Evolutionary conservation across 2,797 vertebrate species (phyloP).

Genomic region (Loris lydekkerianus): DNA sequence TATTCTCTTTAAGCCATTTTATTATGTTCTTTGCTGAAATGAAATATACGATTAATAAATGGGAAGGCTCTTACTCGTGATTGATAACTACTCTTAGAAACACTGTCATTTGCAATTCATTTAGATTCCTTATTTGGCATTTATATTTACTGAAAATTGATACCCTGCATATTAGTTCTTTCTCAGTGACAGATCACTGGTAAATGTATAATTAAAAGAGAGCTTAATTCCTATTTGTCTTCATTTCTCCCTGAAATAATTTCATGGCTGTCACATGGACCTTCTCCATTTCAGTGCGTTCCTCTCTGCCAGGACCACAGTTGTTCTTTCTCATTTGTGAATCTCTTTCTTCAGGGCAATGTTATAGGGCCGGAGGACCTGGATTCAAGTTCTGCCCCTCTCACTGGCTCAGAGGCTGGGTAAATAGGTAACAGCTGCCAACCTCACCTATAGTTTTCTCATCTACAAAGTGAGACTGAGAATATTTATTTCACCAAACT

Average conservation of each 20-base stretch:
- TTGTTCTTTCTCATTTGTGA: slow-evolving; percentile 43
- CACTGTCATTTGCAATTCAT: slow-evolving; percentile 85
- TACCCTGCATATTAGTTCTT: slow-evolving; percentile 81
- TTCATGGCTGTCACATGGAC: slow-evolving; percentile 59
- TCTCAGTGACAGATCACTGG: slow-evolving; percentile 82
- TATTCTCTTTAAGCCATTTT: slow-evolving; percentile 43
- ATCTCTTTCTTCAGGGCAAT: slow-evolving; percentile 39
- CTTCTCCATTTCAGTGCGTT: neutral
- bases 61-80: slow-evolving; percentile 75
- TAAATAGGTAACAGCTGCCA: neutral
- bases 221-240: slow-evolving; percentile 84
- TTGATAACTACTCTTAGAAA: slow-evolving; percentile 84
- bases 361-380: neutral
- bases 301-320: neutral
- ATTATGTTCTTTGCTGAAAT: slow-evolving; percentile 69
- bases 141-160: slow-evolving; percentile 86
- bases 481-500: slow-evolving; percentile 37
- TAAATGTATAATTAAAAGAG: slow-evolving; percentile 85
- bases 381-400: slow-evolving; percentile 55
- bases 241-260: slow-evolving; percentile 83
- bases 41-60: slow-evolving; percentile 80
- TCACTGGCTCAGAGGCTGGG: neutral
- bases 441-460: neutral
- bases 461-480: neutral
- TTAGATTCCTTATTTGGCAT: slow-evolving; percentile 86